phyloP scores from a whole-genome alignment of 2,888 invertebrate species.

The Tetanocera ferruginea region DNA sequence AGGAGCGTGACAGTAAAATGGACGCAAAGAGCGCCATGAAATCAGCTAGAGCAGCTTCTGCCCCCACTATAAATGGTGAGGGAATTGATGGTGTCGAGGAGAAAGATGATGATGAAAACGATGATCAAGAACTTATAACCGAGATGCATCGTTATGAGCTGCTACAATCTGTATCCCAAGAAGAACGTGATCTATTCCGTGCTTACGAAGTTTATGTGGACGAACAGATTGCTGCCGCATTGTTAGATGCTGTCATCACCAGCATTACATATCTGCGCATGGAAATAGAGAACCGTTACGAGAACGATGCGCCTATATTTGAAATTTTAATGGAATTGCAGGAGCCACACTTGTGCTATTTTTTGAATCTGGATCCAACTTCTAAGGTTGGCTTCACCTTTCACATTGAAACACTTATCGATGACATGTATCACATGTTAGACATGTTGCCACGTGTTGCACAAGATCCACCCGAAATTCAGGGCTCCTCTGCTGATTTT shows the following conservation, averaged over 20 bases:
- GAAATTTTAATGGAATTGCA: constrained; percentile 82
- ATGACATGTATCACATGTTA: constrained; percentile 83
- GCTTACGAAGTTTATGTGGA: constrained; percentile 78
- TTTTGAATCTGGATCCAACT: constrained; percentile 73
- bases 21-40: background rate
- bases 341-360: constrained; percentile 80
- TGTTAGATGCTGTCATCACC: constrained; percentile 72
- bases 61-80: background rate
- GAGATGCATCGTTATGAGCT: constrained; percentile 53
- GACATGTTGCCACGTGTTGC: constrained; percentile 79
- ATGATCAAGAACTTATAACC: constrained; percentile 45
- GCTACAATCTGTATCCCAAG: constrained; percentile 53
- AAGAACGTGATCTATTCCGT: constrained; percentile 55
- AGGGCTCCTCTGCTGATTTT: constrained; percentile 46
- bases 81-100: background rate
- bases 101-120: constrained; percentile 18
- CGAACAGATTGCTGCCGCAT: constrained; percentile 73
- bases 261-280: constrained; percentile 61
- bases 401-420: constrained; percentile 78
- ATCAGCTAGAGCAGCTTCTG: background rate
- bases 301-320: constrained; percentile 76
- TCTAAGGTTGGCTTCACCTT: constrained; percentile 74
- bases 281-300: constrained; percentile 64
- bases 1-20: constrained; percentile 35
- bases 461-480: constrained; percentile 52